Conservation (phyloP, 2,113 vertebrate genomes). For the Poeciliopsis occidentalis region DNA sequence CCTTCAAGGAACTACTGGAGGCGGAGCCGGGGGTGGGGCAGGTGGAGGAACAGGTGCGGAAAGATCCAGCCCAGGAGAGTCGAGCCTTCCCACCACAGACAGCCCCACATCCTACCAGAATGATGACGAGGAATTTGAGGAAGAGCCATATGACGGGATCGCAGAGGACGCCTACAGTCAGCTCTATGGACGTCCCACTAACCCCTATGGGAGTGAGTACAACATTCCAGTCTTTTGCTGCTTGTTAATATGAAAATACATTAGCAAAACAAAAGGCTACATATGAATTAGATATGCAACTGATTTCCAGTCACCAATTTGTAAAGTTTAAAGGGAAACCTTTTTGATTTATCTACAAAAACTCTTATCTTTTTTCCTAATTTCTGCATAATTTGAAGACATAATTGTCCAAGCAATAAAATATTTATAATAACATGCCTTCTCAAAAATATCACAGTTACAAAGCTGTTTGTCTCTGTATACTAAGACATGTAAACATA, state of each 20-base stretch:
- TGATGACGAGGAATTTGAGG: slow-evolving; percentile 95
- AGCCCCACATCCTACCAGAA: slow-evolving; percentile 98
- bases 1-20: slow-evolving; percentile 53
- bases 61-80: slow-evolving; percentile 89
- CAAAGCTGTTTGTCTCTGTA: neutral
- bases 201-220: slow-evolving; percentile 89
- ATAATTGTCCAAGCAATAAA: neutral
- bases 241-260: neutral
- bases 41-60: slow-evolving; percentile 81
- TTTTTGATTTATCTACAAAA: neutral
- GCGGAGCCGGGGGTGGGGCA: slow-evolving; percentile 78
- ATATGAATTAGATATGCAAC: neutral
- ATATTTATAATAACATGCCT: neutral
- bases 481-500: neutral
- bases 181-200: slow-evolving; percentile 88
- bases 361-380: neutral
- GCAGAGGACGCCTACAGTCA: slow-evolving; percentile 91
- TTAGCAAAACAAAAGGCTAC: neutral
- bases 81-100: slow-evolving; percentile 95
- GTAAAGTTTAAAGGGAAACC: neutral
- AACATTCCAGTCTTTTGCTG: neutral
- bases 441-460: neutral
- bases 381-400: neutral
- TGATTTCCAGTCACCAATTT: neutral
- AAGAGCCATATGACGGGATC: slow-evolving; percentile 93